Conservation (phyloP, 2,113 vertebrate genomes). For the Lonchura striata region DNA sequence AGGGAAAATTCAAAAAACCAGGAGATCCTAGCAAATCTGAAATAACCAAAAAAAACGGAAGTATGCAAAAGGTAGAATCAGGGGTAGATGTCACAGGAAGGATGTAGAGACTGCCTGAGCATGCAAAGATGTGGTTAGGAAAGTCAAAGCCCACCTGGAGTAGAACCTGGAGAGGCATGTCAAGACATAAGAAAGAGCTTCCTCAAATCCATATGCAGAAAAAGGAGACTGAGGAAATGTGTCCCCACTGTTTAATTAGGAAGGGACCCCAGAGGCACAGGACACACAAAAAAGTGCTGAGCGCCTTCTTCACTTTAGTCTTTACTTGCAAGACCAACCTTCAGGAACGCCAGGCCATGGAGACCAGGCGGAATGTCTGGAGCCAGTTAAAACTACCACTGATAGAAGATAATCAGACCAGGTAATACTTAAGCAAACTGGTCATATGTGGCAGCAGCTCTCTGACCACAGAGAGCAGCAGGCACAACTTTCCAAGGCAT, state of each 20-base stretch:
- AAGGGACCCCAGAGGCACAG: neutral
- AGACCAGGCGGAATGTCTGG: neutral
- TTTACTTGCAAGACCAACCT: neutral
- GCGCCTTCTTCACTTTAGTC: neutral
- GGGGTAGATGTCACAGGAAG: neutral
- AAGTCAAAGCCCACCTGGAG: neutral
- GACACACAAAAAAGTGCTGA: neutral
- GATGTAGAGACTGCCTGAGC: neutral
- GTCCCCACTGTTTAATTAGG: neutral
- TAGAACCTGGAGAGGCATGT: neutral
- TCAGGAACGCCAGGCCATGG: neutral
- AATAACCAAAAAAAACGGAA: neutral
- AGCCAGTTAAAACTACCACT: neutral
- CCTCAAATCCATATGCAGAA: neutral
- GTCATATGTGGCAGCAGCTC: neutral
- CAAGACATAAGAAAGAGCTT: neutral
- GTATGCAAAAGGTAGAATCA: neutral
- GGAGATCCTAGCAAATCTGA: neutral
- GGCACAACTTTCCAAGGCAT: too few relatives aligned
- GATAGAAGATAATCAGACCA: neutral
- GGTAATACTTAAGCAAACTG: neutral
- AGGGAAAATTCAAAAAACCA: neutral
- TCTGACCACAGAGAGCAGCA: neutral
- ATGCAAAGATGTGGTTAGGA: fast-evolving
- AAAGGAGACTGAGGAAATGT: neutral